These are phyloP conservation scores for Rhagoletis zephyria DNA, from an alignment of 1,140 invertebrate species.

Conservation along the genomic window DNA sequence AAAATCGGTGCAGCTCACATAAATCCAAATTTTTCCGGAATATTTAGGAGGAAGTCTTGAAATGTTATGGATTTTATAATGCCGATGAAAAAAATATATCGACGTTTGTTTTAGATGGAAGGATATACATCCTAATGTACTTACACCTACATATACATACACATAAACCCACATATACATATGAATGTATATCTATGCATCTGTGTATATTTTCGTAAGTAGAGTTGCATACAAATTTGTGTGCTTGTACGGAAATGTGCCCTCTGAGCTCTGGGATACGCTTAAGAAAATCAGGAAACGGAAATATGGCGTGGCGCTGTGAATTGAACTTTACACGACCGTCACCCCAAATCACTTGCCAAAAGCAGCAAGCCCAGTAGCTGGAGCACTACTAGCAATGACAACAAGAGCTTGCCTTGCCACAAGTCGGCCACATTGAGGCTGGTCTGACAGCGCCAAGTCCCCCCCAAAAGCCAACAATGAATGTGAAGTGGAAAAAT, in stretches of 20 bases:
- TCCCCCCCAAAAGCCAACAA: background rate
- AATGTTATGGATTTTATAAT: too few species aligned
- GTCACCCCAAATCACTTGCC: conserved; percentile 50
- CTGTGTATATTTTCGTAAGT: background rate
- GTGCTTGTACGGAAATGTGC: background rate
- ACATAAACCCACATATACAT: background rate
- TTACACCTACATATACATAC: too few species aligned
- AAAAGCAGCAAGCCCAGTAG: conserved; percentile 9
- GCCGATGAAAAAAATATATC: too few species aligned
- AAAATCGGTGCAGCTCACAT: too few species aligned
- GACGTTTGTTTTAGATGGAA: too few species aligned
- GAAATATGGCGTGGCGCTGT: conserved; percentile 67
- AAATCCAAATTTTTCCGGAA: too few species aligned
- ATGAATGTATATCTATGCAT: background rate
- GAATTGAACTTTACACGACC: conserved; percentile 66
- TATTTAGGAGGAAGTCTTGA: too few species aligned
- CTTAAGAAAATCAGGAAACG: conserved; percentile 67
- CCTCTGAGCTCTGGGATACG: background rate
- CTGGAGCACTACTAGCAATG: background rate
- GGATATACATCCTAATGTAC: too few species aligned
- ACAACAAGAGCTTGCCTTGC: background rate
- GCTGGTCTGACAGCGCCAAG: conserved; percentile 27
- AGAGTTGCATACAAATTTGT: background rate
- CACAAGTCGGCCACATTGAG: conserved; percentile 48
- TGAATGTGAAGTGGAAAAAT: conserved; percentile 34